These are phyloP conservation scores for Halocynthia aurantium DNA, from an alignment of 23 tunicate species.

Conservation along the genomic window DNA sequence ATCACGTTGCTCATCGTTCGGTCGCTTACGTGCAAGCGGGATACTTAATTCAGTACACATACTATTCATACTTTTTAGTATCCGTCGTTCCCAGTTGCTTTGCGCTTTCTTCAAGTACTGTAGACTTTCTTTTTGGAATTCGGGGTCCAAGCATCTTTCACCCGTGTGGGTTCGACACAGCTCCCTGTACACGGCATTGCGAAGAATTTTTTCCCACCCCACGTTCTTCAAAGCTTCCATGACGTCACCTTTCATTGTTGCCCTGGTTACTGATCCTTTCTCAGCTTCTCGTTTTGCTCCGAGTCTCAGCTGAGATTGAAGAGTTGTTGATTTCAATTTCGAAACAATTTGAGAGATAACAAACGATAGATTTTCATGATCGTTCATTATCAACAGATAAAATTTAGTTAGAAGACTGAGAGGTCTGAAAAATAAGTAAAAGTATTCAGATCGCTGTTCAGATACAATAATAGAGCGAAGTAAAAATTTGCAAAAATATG, in stretches of 20 bases:
- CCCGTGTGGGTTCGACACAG: constrained; percentile 21
- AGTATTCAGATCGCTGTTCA: too few relatives aligned
- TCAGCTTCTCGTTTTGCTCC: constrained; percentile 73
- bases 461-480: too few relatives aligned
- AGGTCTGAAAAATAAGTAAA: too few relatives aligned
- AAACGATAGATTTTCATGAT: constrained; percentile 1
- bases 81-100: constrained; percentile 85
- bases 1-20: constrained; percentile 72
- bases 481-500: too few relatives aligned
- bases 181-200: constrained; percentile 53
- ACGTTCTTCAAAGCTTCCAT: constrained; percentile 32
- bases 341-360: constrained; percentile 32
- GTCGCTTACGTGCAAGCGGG: constrained; percentile 72
- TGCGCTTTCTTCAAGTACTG: constrained; percentile 81
- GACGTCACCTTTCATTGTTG: constrained; percentile 70
- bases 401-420: too few relatives aligned
- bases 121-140: constrained; percentile 68
- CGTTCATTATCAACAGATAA: neutral
- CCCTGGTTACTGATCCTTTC: constrained; percentile 22
- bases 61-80: constrained; percentile 91
- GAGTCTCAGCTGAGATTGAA: constrained; percentile 58
- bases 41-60: constrained; percentile 91
- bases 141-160: constrained; percentile 11
- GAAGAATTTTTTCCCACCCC: constrained; percentile 76
- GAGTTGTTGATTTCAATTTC: constrained; percentile 36